Conservation (phyloP, 2,888 invertebrate genomes). For the Aleiodes alternator region DNA sequence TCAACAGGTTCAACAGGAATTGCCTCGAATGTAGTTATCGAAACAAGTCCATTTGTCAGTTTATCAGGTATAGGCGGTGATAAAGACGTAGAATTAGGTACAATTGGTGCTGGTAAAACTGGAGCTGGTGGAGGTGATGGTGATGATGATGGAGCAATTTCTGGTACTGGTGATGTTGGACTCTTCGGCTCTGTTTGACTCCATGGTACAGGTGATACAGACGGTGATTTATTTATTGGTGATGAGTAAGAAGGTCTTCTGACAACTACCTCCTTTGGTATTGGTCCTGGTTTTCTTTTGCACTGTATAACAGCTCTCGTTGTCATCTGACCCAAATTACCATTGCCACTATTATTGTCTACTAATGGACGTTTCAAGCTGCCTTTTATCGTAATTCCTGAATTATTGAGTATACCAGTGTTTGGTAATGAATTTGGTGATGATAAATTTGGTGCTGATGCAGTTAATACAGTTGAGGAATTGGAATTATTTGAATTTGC, state of each 20-base stretch:
- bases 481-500: slow-evolving; percentile 31
- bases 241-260: slow-evolving; percentile 78
- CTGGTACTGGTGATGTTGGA: slow-evolving; percentile 55
- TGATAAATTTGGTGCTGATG: slow-evolving; percentile 19
- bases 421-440: slow-evolving; percentile 11
- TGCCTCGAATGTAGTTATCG: slow-evolving; percentile 63
- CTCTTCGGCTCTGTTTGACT: slow-evolving; percentile 61
- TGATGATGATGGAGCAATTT: slow-evolving; percentile 47
- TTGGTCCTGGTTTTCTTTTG: slow-evolving; percentile 88
- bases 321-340: slow-evolving; percentile 57
- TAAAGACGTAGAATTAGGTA: slow-evolving; percentile 53
- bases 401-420: neutral
- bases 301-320: slow-evolving; percentile 68
- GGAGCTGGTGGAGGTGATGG: slow-evolving; percentile 54
- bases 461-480: slow-evolving; percentile 17
- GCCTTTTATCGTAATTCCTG: slow-evolving; percentile 58
- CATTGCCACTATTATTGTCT: slow-evolving; percentile 64
- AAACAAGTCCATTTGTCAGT: slow-evolving; percentile 66
- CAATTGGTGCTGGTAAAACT: slow-evolving; percentile 10
- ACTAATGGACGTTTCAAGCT: slow-evolving; percentile 66
- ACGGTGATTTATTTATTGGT: slow-evolving; percentile 73
- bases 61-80: slow-evolving; percentile 60
- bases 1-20: slow-evolving; percentile 68
- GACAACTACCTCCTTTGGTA: slow-evolving; percentile 82
- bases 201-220: slow-evolving; percentile 70